Evolutionary conservation across 1,140 invertebrate species (phyloP), one percentile per base, ranked within the genome.

Genomic region (Zaprionus vittiger): DNA sequence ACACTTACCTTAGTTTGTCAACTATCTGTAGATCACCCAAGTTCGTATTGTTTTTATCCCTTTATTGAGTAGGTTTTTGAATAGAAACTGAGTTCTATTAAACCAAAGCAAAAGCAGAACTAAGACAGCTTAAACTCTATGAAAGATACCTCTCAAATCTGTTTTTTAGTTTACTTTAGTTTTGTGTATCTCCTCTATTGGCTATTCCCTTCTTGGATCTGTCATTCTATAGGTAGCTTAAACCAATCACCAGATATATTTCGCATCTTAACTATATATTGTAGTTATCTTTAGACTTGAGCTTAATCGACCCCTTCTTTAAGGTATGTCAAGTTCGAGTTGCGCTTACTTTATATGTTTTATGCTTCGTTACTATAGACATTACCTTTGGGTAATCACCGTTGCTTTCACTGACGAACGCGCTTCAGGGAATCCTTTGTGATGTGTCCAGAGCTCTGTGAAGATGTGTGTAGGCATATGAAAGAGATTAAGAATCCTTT

Each of bases 301-400:
- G 47, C 12, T 44, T 17, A 44, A 17, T 17, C 41, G 0, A 44
- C n/a, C 2, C 1, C 41, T 5, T 0, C 11, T 14, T 15, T 44
- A 17, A 41, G 54, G 31, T 59, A 57, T 64, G 37, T 28, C 31
- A 28, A 26, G 7, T 49, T 63, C 22, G 38, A 41, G 38, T n/a
- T n/a, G 38, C 15, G 38, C 38, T 41, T 2, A 41, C 38, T n/a
- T 38, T 76, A 28, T 76, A 64, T 47, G 47, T 41, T 56, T 44
- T 20, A 4, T 5, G 22, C 7, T 9, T 22, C 52, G 14, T 64
- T 52, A 20, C 62, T 74, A 44, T 70, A 52, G 72, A 70, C 55
- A 55, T 85, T 77, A 73, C 85, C 85, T 82, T 80, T 81, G 85
- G 85, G 85, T 90, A 90, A 90, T 90, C 85, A 90, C 71, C 83